phyloP scores from a whole-genome alignment of 2,113 vertebrate species.

The Dinomys branickii region DNA sequence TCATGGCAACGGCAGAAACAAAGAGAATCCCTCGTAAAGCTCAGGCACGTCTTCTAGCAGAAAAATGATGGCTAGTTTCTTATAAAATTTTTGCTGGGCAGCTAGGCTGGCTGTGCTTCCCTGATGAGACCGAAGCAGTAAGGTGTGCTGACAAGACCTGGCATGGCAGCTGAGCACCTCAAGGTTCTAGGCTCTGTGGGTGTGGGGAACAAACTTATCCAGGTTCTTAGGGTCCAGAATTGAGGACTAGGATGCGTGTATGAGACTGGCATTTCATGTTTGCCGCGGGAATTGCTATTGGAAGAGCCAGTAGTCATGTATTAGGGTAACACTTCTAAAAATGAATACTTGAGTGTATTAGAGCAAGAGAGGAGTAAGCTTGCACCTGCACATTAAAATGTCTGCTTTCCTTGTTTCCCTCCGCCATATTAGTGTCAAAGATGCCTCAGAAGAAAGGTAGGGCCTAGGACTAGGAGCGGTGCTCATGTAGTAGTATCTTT shows the following conservation, averaged over 20 bases:
- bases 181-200: background rate
- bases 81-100: background rate
- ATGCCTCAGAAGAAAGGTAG: background rate
- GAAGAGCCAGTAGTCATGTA: background rate
- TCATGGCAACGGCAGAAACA: background rate
- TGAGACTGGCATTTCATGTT: background rate
- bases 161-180: background rate
- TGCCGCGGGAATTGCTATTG: background rate
- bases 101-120: background rate
- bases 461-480: background rate
- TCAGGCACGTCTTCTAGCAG: background rate
- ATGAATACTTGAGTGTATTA: background rate
- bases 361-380: background rate
- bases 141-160: background rate
- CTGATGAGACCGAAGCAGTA: background rate
- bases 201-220: background rate
- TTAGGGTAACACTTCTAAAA: background rate
- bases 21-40: background rate
- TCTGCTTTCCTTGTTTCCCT: too few relatives aligned
- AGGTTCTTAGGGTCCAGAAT: background rate
- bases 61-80: background rate
- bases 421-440: background rate
- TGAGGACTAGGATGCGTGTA: background rate
- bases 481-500: background rate
- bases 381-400: too few relatives aligned